A percentile compares a stretch with the other conserved stretches of the same genome.
phyloP scores from a whole-genome alignment of 2,888 invertebrate genomes.

The Ctenicera cuprea region DNA sequence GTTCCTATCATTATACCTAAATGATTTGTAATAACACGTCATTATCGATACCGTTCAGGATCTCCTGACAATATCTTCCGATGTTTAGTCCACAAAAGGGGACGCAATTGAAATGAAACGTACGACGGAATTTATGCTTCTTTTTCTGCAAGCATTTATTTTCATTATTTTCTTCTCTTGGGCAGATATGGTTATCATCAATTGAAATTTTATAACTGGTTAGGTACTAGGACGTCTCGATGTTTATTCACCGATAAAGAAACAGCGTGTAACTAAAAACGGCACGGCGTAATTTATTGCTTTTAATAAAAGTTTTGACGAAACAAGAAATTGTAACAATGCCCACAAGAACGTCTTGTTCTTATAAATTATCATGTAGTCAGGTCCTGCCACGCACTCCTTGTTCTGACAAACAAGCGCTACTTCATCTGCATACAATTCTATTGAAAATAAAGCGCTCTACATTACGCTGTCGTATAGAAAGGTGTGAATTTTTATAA shows the following conservation, averaged over 20 bases:
- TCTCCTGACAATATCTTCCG: constrained; percentile 7
- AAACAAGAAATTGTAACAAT: constrained; percentile 47
- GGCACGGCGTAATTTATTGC: constrained; percentile 27
- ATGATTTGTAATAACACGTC: constrained; percentile 11
- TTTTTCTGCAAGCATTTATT: background rate
- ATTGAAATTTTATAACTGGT: constrained; percentile 14
- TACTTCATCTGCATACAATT: constrained; percentile 67
- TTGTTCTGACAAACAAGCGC: constrained; percentile 66
- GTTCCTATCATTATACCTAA: constrained; percentile 1
- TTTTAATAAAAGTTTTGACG: constrained; percentile 42
- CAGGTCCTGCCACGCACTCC: constrained; percentile 47
- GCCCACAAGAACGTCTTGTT: constrained; percentile 44
- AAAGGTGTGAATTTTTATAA: constrained; percentile 29
- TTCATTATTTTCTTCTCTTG: background rate
- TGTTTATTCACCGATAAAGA: background rate
- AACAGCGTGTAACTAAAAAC: constrained; percentile 14
- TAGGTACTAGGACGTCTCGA: background rate
- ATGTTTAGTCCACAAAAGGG: background rate
- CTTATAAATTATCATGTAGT: constrained; percentile 50
- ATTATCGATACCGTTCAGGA: constrained; percentile 4
- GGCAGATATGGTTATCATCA: constrained; percentile 2
- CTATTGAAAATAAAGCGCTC: constrained; percentile 50
- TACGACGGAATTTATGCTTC: background rate
- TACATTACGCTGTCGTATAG: constrained; percentile 18
- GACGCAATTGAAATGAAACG: background rate